Evolutionary conservation across 1,140 invertebrate species (phyloP).

Genomic region (Belonocnema kinseyi): DNA sequence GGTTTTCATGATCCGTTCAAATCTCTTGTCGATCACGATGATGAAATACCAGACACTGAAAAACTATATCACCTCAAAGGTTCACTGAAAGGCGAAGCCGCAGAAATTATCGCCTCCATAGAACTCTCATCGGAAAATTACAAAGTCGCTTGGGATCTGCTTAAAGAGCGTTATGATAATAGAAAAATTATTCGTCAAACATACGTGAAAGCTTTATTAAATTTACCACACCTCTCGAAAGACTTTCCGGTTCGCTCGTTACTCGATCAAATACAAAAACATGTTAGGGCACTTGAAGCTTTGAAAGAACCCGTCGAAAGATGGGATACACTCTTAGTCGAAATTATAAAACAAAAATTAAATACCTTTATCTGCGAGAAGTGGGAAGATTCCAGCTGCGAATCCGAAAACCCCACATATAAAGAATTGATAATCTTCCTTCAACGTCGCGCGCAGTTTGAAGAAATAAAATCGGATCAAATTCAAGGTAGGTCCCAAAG

Average conservation of each 20-base stretch:
- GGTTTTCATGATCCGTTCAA: conserved; percentile 54
- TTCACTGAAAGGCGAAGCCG: conserved; percentile 56
- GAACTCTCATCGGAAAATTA: conserved; percentile 62
- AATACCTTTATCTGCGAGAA: no score
- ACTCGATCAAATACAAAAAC: conserved; percentile 34
- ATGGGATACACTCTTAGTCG: no score
- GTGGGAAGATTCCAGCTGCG: no score
- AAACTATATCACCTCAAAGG: conserved; percentile 58
- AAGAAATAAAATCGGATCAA: no score
- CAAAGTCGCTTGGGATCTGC: conserved; percentile 53
- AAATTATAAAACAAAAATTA: no score
- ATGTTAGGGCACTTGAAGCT: no score
- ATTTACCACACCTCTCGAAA: conserved; percentile 35
- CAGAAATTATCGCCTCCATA: conserved; percentile 51
- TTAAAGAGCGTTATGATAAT: conserved; percentile 64
- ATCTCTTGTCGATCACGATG: conserved; percentile 53
- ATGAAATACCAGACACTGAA: conserved; percentile 41
- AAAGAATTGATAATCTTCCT: no score
- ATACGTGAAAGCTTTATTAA: conserved; percentile 38
- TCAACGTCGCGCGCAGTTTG: no score
- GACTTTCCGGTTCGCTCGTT: conserved; percentile 36
- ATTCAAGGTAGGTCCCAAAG: no score
- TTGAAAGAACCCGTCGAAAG: no score
- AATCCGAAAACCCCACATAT: no score
- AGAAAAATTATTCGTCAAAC: conserved; percentile 52